Evolutionary conservation across 2,888 invertebrate species (phyloP).

Genomic region (Podotricha telesiphe): DNA sequence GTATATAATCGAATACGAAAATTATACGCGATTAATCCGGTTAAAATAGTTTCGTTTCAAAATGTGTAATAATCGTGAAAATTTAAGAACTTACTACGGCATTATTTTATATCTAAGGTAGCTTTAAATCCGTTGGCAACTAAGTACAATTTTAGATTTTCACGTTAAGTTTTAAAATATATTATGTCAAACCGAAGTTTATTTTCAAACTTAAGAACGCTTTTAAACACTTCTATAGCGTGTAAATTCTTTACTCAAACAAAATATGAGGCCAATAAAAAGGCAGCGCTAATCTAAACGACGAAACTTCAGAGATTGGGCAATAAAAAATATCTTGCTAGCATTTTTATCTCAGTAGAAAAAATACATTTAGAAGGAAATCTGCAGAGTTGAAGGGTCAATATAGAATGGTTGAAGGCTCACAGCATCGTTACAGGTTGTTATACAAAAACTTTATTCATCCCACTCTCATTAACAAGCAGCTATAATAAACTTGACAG

Average conservation of each 20-base stretch:
- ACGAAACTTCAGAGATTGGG: constrained; percentile 28
- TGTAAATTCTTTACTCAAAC: constrained; percentile 8
- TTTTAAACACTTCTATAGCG: not conserved
- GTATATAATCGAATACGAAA: too few species aligned
- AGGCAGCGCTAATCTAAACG: constrained; percentile 24
- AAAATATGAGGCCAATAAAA: constrained; percentile 26
- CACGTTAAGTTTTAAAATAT: not conserved
- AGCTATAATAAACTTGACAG: constrained; percentile 27
- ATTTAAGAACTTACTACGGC: too few species aligned
- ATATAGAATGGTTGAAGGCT: constrained; percentile 15
- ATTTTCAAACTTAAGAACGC: not conserved
- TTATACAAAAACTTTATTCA: constrained; percentile 38
- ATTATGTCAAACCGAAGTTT: not conserved
- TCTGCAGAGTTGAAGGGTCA: constrained; percentile 32
- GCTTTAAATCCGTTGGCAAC: too few species aligned
- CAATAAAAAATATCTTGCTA: constrained; percentile 37
- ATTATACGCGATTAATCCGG: too few species aligned
- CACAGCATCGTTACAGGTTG: constrained; percentile 31
- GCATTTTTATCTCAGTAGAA: constrained; percentile 26
- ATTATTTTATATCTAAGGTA: too few species aligned
- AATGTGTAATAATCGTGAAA: too few species aligned
- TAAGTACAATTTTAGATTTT: not conserved
- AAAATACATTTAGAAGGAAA: constrained; percentile 30
- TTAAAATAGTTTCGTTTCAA: too few species aligned
- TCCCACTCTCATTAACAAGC: constrained; percentile 34